Conservation (phyloP, 2,113 vertebrate genomes). For the Ascaphus truei region DNA sequence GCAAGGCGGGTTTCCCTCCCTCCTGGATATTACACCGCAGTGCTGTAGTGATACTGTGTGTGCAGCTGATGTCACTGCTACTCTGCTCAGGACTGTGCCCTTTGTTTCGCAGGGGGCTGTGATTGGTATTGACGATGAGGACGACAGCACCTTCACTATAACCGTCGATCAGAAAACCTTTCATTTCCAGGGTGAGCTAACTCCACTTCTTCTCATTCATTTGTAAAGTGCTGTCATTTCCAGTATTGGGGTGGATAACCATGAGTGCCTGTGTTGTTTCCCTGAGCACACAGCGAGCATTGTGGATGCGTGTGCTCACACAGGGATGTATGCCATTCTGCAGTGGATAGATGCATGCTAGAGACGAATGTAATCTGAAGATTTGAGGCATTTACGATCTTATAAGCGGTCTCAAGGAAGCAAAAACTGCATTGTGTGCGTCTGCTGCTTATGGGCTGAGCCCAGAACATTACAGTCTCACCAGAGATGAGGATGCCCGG, state of each 20-base stretch:
- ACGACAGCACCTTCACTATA: conserved; percentile 99
- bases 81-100: conserved; percentile 78
- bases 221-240: conserved; percentile 38
- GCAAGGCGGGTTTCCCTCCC: not conserved
- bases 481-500: not conserved
- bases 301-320: conserved; percentile 63
- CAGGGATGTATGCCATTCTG: conserved; percentile 58
- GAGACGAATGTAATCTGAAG: conserved; percentile 34
- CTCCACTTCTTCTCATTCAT: conserved; percentile 53
- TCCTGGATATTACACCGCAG: conserved; percentile 36
- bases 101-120: conserved; percentile 96
- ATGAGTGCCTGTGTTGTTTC: conserved; percentile 56
- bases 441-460: conserved; percentile 56
- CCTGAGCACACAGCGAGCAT: conserved; percentile 54
- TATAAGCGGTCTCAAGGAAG: conserved; percentile 1
- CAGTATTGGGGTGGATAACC: conserved; percentile 53
- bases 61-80: conserved; percentile 83
- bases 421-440: not conserved
- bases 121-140: conserved; percentile 99
- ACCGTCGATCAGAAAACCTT: conserved; percentile 99
- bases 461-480: conserved; percentile 44
- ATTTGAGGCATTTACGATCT: not conserved
- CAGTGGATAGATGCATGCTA: conserved; percentile 53
- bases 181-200: conserved; percentile 97
- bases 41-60: conserved; percentile 61